Conservation (phyloP, 2,888 invertebrate genomes). For the Volucella bombylans region DNA sequence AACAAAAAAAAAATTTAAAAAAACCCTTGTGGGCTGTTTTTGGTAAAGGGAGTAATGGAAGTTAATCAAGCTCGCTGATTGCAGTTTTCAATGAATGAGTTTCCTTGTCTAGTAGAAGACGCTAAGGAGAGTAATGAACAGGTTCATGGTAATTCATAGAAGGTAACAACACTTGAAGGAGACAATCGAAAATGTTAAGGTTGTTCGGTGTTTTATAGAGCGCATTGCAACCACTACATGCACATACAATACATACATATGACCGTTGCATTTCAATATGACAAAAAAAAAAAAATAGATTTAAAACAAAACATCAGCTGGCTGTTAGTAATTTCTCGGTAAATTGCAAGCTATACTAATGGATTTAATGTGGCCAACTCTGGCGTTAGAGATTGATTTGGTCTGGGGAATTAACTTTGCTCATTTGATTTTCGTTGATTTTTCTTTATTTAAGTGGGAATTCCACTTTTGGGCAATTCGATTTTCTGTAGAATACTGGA, state of each 20-base stretch:
- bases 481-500: too few relatives aligned
- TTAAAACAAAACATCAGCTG: too few relatives aligned
- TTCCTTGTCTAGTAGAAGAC: not conserved
- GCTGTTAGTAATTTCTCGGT: too few relatives aligned
- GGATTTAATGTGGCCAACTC: conserved; percentile 14
- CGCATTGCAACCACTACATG: not conserved
- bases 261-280: too few relatives aligned
- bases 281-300: too few relatives aligned
- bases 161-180: not conserved
- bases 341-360: not conserved
- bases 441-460: too few relatives aligned
- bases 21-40: conserved; percentile 25
- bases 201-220: not conserved
- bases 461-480: too few relatives aligned
- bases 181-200: not conserved
- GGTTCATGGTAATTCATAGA: conserved; percentile 48
- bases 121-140: conserved; percentile 26
- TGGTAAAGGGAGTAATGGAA: conserved; percentile 43
- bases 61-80: conserved; percentile 39
- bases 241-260: too few relatives aligned
- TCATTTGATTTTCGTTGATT: too few relatives aligned
- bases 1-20: too few relatives aligned
- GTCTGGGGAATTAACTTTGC: conserved; percentile 15
- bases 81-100: conserved; percentile 15
- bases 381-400: not conserved